Evolutionary conservation across 2,797 vertebrate genomes (phyloP), one percentile per base, ranked within the genome.

Genomic region (Onychomys torridus): DNA sequence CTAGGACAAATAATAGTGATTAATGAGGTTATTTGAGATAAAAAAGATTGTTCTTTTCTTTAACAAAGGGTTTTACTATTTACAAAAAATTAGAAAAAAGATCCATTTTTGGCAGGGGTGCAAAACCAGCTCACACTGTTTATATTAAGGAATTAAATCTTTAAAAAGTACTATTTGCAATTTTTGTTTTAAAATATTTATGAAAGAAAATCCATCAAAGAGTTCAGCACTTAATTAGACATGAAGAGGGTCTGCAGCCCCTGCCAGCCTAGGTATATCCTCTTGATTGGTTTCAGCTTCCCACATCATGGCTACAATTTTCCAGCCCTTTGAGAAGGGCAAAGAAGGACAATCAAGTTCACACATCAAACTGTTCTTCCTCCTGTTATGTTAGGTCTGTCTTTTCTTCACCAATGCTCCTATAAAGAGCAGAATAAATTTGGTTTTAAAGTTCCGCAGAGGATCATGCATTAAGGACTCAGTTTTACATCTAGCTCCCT

Each of bases 191-290:
- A 67, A 67, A 86, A n/a, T 55, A 37, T 71, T 52, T 71, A 71
- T 55, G 34, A 87, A 71, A 87, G 46, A 71, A 46, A 71, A 29
- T 37, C 43, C 14, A 27, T 71, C 23, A 71, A 2, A 69, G 46
- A 37, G 65, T 55, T 37, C 81, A 77, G 84, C 90, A n/a, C 14
- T 83, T 83, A 67, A 61, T 69, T 32, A 77, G 85, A 52, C 40
- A 52, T 84, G n/a, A n/a, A n/a, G 25, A 37, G 52, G 27, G 21
- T 29, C 21, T 23, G 83, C 25, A 19, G 40, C 40, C 17, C 32
- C n/a, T 32, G n/a, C 37, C 25, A 75, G 19, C 71, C 89, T 40
- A 76, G 52, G 63, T 7, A 29, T 76, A 9, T 16, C 57, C 77
- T 59, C 25, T 67, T 32, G 34, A 76, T 40, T 71, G 67, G 65